Evolutionary conservation across 2,888 invertebrate genomes (phyloP).

Genomic region (Noctua fimbriata): DNA sequence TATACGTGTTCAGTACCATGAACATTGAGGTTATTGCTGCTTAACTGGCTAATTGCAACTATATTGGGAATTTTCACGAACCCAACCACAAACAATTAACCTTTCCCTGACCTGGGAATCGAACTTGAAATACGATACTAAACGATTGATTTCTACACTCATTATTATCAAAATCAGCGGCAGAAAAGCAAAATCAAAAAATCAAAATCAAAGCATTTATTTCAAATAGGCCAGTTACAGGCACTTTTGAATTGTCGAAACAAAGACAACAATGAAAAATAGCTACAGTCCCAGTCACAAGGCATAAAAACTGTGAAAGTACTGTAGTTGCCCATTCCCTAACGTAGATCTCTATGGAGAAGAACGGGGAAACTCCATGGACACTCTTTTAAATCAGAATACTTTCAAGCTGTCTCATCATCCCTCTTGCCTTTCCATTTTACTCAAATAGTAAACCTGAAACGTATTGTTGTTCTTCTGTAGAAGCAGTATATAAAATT

Average conservation of each 20-base stretch:
- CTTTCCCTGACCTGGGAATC: neutral
- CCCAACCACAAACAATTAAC: neutral
- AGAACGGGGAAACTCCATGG: no score
- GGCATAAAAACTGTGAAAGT: no score
- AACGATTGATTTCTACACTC: neutral
- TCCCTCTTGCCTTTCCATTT: neutral
- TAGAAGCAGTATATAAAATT: neutral
- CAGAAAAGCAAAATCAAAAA: no score
- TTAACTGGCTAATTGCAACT: neutral
- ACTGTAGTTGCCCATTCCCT: no score
- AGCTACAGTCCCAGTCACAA: no score
- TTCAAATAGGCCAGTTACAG: no score
- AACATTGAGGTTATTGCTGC: neutral
- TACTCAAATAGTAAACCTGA: neutral
- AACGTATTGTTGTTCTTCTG: neutral
- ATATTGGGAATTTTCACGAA: neutral
- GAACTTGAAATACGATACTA: neutral
- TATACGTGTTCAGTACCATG: no score
- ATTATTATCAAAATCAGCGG: neutral
- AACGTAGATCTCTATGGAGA: no score
- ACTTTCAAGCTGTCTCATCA: neutral
- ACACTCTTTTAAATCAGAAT: no score
- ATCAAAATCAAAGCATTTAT: no score
- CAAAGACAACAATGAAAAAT: no score
- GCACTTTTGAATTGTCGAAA: no score